phyloP scores from a whole-genome alignment of 2,113 vertebrate genomes.

The Turnix velox region DNA sequence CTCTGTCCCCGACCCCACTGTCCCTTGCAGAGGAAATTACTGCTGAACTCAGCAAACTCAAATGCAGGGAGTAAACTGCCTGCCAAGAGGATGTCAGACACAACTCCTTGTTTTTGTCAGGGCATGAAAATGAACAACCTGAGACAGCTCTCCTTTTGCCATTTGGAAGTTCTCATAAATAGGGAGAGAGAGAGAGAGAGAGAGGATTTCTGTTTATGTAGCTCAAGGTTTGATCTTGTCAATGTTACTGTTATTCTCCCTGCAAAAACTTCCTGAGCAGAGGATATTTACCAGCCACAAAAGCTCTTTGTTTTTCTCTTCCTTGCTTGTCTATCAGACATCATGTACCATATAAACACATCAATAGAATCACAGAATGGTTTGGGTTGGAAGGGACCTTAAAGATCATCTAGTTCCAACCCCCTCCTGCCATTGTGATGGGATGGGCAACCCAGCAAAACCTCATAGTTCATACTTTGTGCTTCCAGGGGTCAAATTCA shows the following conservation, averaged over 20 bases:
- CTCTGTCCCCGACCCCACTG: too few species aligned
- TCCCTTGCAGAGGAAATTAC: neutral
- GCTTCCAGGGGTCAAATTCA: neutral
- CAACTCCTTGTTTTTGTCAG: neutral
- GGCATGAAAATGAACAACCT: neutral
- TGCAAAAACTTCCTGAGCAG: neutral
- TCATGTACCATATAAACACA: neutral
- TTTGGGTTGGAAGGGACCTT: too few species aligned
- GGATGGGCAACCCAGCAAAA: neutral
- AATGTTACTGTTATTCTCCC: neutral
- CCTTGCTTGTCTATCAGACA: neutral
- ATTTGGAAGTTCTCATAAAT: neutral
- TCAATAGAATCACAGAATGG: too few species aligned
- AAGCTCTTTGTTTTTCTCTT: neutral
- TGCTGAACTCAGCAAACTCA: neutral
- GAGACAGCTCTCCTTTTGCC: neutral
- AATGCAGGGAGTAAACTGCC: neutral
- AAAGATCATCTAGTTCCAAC: too few species aligned
- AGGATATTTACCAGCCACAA: constrained; percentile 42
- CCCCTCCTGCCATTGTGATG: rapidly evolving
- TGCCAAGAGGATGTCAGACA: constrained; percentile 7
- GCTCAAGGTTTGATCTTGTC: neutral
- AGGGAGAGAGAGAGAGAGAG: neutral
- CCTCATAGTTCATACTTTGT: neutral
- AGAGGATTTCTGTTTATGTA: constrained; percentile 7